Base-by-base conservation (phyloP, 2,113 vertebrate species). In the Micronycteris hirsuta region DNA sequence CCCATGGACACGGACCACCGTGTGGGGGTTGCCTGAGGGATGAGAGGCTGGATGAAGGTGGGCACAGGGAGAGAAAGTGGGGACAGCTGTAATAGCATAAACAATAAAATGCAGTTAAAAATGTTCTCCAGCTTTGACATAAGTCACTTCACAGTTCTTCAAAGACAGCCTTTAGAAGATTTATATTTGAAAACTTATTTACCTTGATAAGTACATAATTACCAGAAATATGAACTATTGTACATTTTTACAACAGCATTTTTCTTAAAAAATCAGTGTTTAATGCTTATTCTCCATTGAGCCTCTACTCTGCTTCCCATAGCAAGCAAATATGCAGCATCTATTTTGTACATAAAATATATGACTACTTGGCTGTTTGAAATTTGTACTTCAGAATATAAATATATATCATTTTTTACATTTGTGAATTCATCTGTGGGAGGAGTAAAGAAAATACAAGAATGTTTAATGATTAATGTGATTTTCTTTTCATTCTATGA, bases 221-320 rank as follows among this genome's bases (percentile, higher is more conserved):
- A 94, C 88, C 97, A 90, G 90, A 97, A 97, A 91, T 98, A 97
- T 95, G 96, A 98, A 97, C 97, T 98, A 91, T 97, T 97, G 96
- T 97, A 97, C 96, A 98, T 98, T 98, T 98, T 96, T 94, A 94
- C 85, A 87, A 31, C 43, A 92, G 83, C 93, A 15, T 96, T 97
- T 91, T 96, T 89, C 86, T 94, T 65, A 78, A 68, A 95, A 96
- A 73, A 73, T 87, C 95, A 93, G 43, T 94, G 92, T 95, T 54
- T 47, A 90, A 91, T 92, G 87, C 68, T 96, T 73, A 96, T 92
- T 97, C 86, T 96, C 77, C 22, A 89, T 49, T 91, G 95, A 96
- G 94, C 33, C 71, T 93, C 65, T 81, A 2, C 0, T 93, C 73
- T 95, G 0, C 0, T 94, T 96, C 94, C 58, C 97, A 74, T 85